Conservation (phyloP, 2,888 invertebrate genomes). For the Hirtodrosophila cameraria region DNA sequence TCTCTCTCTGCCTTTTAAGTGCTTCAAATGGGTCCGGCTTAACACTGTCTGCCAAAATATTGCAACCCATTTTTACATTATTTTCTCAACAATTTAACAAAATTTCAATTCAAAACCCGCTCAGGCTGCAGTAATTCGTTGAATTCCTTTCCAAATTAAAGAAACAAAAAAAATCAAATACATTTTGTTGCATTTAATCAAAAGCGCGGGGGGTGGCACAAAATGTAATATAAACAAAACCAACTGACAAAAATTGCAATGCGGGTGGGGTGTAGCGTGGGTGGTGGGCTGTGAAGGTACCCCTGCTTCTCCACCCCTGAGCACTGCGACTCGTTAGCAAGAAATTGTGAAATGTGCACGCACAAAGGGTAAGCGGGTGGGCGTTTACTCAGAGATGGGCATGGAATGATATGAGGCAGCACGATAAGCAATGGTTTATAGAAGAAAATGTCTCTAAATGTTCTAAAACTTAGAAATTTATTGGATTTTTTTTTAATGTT, state of each 20-base stretch:
- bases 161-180: constrained; percentile 21
- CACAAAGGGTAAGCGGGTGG: constrained; percentile 38
- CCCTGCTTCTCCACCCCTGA: not conserved
- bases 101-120: constrained; percentile 45
- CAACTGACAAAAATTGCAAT: constrained; percentile 52
- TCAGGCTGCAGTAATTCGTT: constrained; percentile 66
- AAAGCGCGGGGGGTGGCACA: constrained; percentile 37
- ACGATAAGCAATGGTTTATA: not conserved
- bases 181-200: constrained; percentile 62
- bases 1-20: not conserved
- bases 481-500: too few species aligned
- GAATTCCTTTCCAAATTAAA: constrained; percentile 22
- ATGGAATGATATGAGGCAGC: not conserved
- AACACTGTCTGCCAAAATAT: constrained; percentile 33
- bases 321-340: constrained; percentile 65
- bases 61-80: constrained; percentile 43
- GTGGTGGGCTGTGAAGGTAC: constrained; percentile 10
- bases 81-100: constrained; percentile 45
- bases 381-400: constrained; percentile 26
- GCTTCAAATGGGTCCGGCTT: constrained; percentile 27
- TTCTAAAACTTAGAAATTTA: too few species aligned
- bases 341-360: constrained; percentile 73
- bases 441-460: not conserved
- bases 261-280: constrained; percentile 12
- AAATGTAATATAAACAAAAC: constrained; percentile 56